These are phyloP conservation scores for Tapera naevia DNA, from an alignment of 2,797 vertebrate genomes.

Conservation along the genomic window DNA sequence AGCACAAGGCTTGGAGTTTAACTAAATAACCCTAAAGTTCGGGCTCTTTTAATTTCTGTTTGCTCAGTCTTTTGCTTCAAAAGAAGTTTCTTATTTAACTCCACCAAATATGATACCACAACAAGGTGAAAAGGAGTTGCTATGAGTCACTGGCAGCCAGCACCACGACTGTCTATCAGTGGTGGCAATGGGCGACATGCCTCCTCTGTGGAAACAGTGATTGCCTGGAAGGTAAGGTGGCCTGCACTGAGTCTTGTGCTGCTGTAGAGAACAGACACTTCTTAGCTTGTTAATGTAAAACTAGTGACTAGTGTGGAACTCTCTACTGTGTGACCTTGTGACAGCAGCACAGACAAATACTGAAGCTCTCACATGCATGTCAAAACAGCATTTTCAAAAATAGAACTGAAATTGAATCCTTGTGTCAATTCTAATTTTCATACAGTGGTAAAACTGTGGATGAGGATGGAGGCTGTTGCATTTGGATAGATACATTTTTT, in stretches of 20 bases:
- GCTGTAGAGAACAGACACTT: not conserved
- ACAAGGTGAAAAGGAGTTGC: not conserved
- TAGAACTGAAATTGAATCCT: not conserved
- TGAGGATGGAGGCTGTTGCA: not conserved
- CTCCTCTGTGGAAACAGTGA: accelerated
- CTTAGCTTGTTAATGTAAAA: not conserved
- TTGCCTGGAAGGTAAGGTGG: not conserved
- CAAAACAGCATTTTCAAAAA: not conserved
- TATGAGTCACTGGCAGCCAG: not conserved
- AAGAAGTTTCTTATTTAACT: not conserved
- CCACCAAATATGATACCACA: not conserved
- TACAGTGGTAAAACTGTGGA: not conserved
- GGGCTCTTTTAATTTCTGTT: not conserved
- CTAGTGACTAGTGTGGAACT: not conserved
- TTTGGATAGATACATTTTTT: not conserved
- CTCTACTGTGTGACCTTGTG: not conserved
- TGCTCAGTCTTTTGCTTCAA: not conserved
- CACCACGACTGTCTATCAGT: not conserved
- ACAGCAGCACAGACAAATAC: not conserved
- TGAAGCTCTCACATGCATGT: not conserved
- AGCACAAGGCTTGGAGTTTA: not conserved
- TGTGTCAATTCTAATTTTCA: not conserved
- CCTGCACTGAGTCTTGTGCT: not conserved
- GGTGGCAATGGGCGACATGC: not conserved
- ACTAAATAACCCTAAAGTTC: not conserved